Percentiles rank a stretch among this genome's conserved stretches.
Evolutionary conservation across 2,797 vertebrate genomes (phyloP).

Genomic region (Columba guinea): DNA sequence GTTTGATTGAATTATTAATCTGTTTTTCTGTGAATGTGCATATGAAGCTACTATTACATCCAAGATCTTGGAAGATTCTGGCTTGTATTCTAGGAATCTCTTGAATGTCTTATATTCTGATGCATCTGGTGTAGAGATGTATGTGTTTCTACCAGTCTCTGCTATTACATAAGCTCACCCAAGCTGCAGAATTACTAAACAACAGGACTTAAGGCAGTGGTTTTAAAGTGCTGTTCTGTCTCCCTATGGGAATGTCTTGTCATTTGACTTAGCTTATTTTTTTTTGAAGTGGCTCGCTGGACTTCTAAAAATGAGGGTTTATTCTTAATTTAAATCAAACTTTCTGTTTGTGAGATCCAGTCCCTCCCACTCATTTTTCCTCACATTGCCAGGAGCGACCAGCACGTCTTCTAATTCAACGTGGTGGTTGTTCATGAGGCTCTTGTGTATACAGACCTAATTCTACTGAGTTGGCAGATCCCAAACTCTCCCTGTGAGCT

Average conservation of each 20-base stretch:
- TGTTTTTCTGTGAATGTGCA: neutral
- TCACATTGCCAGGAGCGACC: neutral
- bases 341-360: conserved; percentile 23
- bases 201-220: neutral
- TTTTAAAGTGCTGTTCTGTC: neutral
- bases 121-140: neutral
- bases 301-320: neutral
- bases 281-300: neutral
- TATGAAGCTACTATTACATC: neutral
- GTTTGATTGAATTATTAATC: neutral
- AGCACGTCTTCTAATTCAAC: neutral
- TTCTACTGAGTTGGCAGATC: conserved; percentile 36
- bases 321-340: conserved; percentile 17
- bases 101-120: neutral
- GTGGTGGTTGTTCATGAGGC: neutral
- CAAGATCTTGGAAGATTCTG: neutral
- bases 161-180: neutral
- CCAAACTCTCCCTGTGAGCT: neutral
- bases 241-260: neutral
- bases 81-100: neutral
- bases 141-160: neutral
- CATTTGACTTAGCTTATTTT: neutral
- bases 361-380: neutral
- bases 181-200: neutral
- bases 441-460: neutral